A percentile compares a stretch with the other conserved stretches of the same genome.
Evolutionary conservation across 2,888 invertebrate genomes (phyloP).

Genomic region (Lasioglossum vierecki): DNA sequence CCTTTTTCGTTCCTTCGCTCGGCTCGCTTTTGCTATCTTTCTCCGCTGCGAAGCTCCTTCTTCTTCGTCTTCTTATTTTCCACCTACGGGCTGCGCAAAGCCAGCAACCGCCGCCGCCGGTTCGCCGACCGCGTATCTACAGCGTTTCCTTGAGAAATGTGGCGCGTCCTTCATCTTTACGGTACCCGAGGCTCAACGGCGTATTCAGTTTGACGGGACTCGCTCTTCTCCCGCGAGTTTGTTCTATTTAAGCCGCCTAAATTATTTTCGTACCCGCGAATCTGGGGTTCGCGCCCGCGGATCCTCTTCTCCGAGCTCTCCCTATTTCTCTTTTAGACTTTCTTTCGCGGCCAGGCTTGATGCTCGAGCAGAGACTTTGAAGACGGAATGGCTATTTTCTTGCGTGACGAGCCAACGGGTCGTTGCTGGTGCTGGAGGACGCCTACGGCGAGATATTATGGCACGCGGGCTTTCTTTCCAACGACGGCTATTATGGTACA

Average conservation of each 20-base stretch:
- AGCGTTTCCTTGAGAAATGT: slow-evolving; percentile 49
- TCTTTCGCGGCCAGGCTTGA: not conserved
- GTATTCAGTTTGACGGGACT: slow-evolving; percentile 26
- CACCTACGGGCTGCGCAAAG: slow-evolving; percentile 10
- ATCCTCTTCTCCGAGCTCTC: not conserved
- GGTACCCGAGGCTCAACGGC: slow-evolving; percentile 16
- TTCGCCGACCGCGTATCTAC: slow-evolving; percentile 49
- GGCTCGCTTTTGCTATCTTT: not conserved
- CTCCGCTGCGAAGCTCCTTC: not conserved
- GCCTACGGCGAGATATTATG: slow-evolving; percentile 6
- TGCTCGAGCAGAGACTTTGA: not conserved
- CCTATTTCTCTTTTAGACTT: not conserved
- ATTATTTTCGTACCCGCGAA: slow-evolving; percentile 29
- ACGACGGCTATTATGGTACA: not conserved
- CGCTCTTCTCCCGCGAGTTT: not conserved
- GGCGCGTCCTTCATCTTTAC: slow-evolving; percentile 42
- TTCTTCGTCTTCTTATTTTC: not conserved
- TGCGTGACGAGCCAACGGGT: not conserved
- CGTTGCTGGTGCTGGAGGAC: not conserved
- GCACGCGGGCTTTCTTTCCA: not conserved
- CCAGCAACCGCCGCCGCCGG: slow-evolving; percentile 1
- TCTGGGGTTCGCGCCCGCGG: slow-evolving; percentile 18
- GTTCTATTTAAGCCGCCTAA: slow-evolving; percentile 40
- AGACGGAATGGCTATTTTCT: slow-evolving; percentile 6
- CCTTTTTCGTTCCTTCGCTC: not conserved